Base-by-base conservation (phyloP, 2,888 invertebrate species). In the Gymnosoma rotundatum region DNA sequence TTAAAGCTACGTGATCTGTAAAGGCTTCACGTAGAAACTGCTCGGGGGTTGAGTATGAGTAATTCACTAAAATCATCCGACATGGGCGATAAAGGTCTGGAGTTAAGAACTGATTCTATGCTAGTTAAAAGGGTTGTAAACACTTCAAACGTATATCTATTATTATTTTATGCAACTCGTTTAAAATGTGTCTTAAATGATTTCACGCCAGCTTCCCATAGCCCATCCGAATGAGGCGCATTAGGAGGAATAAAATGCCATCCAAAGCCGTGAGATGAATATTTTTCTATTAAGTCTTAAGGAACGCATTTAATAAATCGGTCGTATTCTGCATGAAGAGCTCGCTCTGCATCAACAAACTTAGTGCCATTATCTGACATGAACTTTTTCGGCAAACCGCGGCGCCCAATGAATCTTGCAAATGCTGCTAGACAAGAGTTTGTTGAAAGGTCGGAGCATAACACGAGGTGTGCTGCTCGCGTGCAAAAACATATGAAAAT, bases 401-500 rank as follows among this genome's bases (percentile, higher is more conserved):
- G 58, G 1, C 86, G 79, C 0, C 81, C 79, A 6, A 73, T 48
- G 50, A 83, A 78, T 25, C 83, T 45, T 0, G 74, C 25, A 12
- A 86, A 83, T 25, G 25, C 25, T 25, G 25, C 4, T 25, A 25
- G 25, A 25, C 1, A 25, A 1, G 25, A 25, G 25, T 25, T 25
- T 25, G 25, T 25, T 25, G 25, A 25, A 25, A 25, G 25, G 25
- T 25, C 4, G 25, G 4, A 25, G 4, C 25, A 4, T 25, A 54
- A 61, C 20, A 83, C 84, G 0, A 86, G 58, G 18, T 83, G 83
- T 2, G 78, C 50, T 0, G 83, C 78, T 16, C 70, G 76, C 0
- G 83, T 82, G 6, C 56, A 58, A 21, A 79, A 81, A n/a, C 80
- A 78, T 0, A 86, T 69, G 48, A 86, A 85, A 0, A 25, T 25